These are phyloP conservation scores for Ramphastos sulfuratus DNA, from an alignment of 2,113 vertebrate species.

Conservation along the genomic window DNA sequence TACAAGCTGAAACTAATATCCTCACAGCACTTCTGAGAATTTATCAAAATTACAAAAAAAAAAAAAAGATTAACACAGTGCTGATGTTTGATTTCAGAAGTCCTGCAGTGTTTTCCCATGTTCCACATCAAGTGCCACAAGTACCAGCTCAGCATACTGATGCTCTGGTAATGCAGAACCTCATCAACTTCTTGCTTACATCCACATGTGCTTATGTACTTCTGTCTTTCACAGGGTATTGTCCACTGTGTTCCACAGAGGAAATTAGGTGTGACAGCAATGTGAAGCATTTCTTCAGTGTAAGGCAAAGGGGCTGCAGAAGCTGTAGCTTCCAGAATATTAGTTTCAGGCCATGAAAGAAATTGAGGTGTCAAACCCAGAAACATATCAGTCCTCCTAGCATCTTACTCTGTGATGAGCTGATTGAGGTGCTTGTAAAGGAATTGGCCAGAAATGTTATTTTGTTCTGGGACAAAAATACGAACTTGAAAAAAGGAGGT, in stretches of 20 bases:
- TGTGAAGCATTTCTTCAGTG: neutral
- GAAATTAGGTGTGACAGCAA: neutral
- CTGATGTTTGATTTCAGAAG: neutral
- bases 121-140: neutral
- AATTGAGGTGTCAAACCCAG: neutral
- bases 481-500: neutral
- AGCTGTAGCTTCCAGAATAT: neutral
- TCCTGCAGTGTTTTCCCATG: neutral
- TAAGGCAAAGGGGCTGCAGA: neutral
- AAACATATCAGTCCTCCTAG: neutral
- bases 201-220: accelerated
- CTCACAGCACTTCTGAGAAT: neutral
- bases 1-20: neutral
- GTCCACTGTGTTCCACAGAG: neutral
- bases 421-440: neutral
- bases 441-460: neutral
- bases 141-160: neutral
- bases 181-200: neutral
- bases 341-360: neutral
- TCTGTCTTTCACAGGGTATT: neutral
- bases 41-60: neutral
- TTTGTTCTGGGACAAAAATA: neutral
- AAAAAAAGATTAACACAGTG: neutral
- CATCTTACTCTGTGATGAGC: neutral
- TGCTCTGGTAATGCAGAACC: neutral